Base-by-base conservation (phyloP, 2,113 vertebrate genomes). In the Lophius piscatorius region DNA sequence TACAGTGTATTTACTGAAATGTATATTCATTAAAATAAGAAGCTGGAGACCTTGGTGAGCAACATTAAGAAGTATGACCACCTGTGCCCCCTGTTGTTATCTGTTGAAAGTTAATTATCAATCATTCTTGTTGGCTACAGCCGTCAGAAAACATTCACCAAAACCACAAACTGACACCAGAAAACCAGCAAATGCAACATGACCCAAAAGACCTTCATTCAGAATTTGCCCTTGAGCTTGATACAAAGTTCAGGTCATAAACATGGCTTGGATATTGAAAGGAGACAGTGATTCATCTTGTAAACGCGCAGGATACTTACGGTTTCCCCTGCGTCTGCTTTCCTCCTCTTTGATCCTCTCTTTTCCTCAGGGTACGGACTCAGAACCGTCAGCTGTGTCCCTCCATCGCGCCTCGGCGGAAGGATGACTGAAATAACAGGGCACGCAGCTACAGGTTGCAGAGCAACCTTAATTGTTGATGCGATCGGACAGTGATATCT, bases 361-460 rank as follows among this genome's bases (percentile, higher is more conserved):
- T 87, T 73, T 81, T 87, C 78, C 61, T 63, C 70, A 62, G 80
- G 74, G 73, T 80, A 61, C 57, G 61, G 73, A 84, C 82, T 76
- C 61, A 56, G 54, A 81, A 84, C 63, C 88, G 88, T 91, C 90
- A 91, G 87, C 87, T 91, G 74, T 62, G 87, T 81, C 72, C 81
- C 73, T 85, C 82, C 89, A 91, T 91, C 79, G 73, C 59, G 71
- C 65, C 72, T 76, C 12, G 5, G 60, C 41, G 64, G 71, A 85
- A 84, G 66, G 38, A 65, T 54, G 79, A 69, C 56, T 56, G 66
- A 59, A 80, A 63, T 52, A 62, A 70, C 50, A 48, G 28, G 46
- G 42, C 60, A 52, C 77, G 31, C 77, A 84, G 88, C 86, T 49
- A 89, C 88, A 87, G 88, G 88, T 88, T 88, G 84, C 64, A 66